A percentile compares a stretch with the other conserved stretches of the same genome.
Evolutionary conservation across 2,888 invertebrate genomes (phyloP).

Genomic region (Belgica antarctica): DNA sequence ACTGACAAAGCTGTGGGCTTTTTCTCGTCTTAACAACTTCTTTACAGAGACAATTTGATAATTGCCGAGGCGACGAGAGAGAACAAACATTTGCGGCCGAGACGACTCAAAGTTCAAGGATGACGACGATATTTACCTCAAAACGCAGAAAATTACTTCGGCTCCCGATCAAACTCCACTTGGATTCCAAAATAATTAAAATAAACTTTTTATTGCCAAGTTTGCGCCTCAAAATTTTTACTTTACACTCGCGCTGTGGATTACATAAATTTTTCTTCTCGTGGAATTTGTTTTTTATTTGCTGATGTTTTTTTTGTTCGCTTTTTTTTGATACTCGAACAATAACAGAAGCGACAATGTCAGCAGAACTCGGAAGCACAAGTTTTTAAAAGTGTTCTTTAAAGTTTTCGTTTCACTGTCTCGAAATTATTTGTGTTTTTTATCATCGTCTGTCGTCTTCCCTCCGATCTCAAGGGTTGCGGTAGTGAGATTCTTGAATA

Average conservation of each 20-base stretch:
- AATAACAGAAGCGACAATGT: slow-evolving; percentile 11
- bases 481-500: background rate
- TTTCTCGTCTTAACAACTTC: background rate
- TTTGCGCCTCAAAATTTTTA: slow-evolving; percentile 19
- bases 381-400: no score
- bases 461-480: no score
- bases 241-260: background rate
- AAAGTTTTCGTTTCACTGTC: no score
- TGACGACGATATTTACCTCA: slow-evolving; percentile 17
- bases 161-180: background rate
- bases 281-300: slow-evolving; percentile 17
- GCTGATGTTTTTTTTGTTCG: slow-evolving; percentile 10
- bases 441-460: no score
- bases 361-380: background rate
- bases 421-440: no score
- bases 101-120: background rate
- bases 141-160: background rate
- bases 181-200: background rate
- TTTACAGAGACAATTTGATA: slow-evolving; percentile 1
- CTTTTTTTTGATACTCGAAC: background rate
- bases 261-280: slow-evolving; percentile 28
- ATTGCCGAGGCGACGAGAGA: background rate
- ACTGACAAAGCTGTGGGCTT: background rate
- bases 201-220: background rate
- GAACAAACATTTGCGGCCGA: no score